phyloP scores from a whole-genome alignment of 2,113 vertebrate genomes.

The Centropristis striata region DNA sequence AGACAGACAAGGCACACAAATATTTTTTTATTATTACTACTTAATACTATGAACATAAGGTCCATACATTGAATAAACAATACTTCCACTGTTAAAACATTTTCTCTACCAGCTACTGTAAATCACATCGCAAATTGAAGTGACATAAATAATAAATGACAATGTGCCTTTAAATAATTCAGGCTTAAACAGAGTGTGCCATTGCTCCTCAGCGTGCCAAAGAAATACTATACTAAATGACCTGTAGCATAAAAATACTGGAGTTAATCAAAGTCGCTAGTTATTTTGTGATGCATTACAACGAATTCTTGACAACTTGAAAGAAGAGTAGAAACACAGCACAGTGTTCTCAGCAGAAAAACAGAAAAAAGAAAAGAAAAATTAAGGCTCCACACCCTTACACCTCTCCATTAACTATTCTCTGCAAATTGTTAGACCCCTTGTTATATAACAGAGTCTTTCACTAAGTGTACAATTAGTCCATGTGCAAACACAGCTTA shows the following conservation, averaged over 20 bases:
- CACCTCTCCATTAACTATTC: background rate
- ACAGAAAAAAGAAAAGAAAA: background rate
- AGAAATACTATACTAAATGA: conserved; percentile 17
- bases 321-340: background rate
- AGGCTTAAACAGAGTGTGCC: conserved; percentile 42
- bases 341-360: background rate
- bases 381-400: background rate
- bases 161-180: conserved; percentile 66
- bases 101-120: conserved; percentile 40
- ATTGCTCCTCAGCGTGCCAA: conserved; percentile 6
- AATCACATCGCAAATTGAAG: conserved; percentile 72
- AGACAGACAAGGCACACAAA: background rate
- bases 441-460: background rate
- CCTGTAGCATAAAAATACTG: background rate
- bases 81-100: background rate
- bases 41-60: background rate
- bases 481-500: conserved; percentile 66
- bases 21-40: background rate
- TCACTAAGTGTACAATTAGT: conserved; percentile 63
- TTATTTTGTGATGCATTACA: no score
- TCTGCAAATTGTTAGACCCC: background rate
- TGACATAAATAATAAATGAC: conserved; percentile 70
- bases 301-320: background rate
- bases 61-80: background rate
- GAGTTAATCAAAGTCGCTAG: background rate